Conservation (phyloP, 2,113 vertebrate species). For the Falcunculus frontatus region DNA sequence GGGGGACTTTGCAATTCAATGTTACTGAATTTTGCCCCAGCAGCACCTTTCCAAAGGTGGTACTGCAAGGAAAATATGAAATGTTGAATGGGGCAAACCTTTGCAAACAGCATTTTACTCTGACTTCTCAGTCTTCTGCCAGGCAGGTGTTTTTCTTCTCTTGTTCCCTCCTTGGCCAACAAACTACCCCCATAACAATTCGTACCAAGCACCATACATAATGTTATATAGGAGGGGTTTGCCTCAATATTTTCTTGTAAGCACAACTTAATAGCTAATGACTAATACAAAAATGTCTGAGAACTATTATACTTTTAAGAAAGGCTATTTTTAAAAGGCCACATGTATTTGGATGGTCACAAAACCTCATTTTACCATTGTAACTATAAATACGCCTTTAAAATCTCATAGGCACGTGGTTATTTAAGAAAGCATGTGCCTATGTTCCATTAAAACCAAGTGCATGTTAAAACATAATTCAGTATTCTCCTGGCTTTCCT, state of each 20-base stretch:
- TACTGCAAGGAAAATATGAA: not conserved
- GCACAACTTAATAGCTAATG: not conserved
- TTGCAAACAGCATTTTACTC: not conserved
- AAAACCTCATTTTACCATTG: not conserved
- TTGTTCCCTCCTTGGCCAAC: not conserved
- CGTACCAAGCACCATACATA: not conserved
- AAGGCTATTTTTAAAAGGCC: not conserved
- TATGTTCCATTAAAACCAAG: not conserved
- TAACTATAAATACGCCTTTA: not conserved
- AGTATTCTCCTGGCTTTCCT: not conserved
- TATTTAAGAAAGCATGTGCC: not conserved
- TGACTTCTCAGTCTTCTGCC: not conserved
- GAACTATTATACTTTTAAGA: not conserved
- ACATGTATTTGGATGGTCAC: not conserved
- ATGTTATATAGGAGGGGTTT: not conserved
- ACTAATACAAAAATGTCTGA: not conserved
- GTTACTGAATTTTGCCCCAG: not conserved
- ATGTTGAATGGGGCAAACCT: not conserved
- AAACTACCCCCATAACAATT: not conserved
- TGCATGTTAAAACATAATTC: not conserved
- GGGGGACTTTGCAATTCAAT: not conserved
- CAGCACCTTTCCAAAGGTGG: not conserved
- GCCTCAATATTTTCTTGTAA: not conserved
- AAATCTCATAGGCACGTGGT: fast-evolving
- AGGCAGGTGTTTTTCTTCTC: not conserved